Percentiles rank a stretch among this genome's conserved stretches.
phyloP scores from a whole-genome alignment of 1,140 invertebrate species.

The Drosophila sturtevanti region DNA sequence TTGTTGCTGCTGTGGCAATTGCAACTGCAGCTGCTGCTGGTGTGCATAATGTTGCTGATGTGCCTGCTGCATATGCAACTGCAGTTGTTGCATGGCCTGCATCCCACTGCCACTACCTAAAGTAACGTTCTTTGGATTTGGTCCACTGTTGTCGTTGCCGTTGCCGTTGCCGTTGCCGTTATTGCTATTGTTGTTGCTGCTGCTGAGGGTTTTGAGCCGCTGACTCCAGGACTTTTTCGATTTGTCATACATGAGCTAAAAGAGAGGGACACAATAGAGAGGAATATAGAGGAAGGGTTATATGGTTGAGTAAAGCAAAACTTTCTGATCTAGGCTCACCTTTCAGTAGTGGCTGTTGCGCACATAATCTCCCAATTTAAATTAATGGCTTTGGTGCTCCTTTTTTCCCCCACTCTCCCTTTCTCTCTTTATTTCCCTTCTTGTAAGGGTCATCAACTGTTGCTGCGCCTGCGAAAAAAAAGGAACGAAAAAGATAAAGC shows the following conservation, averaged over 20 bases:
- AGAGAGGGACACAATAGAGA: conserved; percentile 43
- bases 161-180: neutral
- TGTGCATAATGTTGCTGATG: conserved; percentile 40
- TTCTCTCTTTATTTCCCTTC: conserved; percentile 15
- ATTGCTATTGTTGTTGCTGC: conserved; percentile 65
- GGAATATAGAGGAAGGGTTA: neutral
- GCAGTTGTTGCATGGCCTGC: conserved; percentile 70
- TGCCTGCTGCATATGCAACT: conserved; percentile 58
- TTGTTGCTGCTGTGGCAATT: conserved; percentile 47
- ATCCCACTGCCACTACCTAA: conserved; percentile 61
- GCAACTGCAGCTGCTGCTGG: conserved; percentile 38
- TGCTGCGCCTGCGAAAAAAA: conserved; percentile 43
- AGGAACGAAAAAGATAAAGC: conserved; percentile 44
- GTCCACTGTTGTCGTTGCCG: conserved; percentile 15
- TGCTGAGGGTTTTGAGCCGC: conserved; percentile 80
- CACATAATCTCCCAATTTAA: conserved; percentile 78
- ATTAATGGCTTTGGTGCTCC: conserved; percentile 69
- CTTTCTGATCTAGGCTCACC: conserved; percentile 29
- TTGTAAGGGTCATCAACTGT: conserved; percentile 49
- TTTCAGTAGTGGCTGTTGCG: conserved; percentile 64
- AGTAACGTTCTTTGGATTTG: conserved; percentile 39
- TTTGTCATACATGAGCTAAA: conserved; percentile 82
- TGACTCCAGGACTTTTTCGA: conserved; percentile 84
- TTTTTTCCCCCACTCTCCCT: conserved; percentile 23
- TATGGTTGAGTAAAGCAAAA: neutral